A percentile compares a stretch with the other conserved stretches of the same genome.
These are phyloP conservation scores for Anastatus disparis DNA, from an alignment of 1,140 invertebrate species.

Conservation along the genomic window DNA sequence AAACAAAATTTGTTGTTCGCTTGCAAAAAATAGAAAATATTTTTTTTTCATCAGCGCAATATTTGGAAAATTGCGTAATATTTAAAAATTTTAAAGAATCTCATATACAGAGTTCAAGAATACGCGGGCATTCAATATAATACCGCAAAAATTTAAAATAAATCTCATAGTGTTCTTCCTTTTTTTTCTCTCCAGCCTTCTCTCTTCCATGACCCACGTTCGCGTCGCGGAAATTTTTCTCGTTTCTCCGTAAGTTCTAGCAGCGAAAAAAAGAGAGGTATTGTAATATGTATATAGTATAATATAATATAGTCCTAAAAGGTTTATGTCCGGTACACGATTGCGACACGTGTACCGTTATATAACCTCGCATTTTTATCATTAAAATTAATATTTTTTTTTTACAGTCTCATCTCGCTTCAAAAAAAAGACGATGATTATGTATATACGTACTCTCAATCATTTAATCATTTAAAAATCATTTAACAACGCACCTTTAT, in stretches of 20 bases:
- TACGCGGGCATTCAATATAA: too few species aligned
- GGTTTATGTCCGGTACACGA: constrained; percentile 14
- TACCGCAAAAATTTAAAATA: too few species aligned
- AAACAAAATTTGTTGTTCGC: too few species aligned
- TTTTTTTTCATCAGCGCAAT: too few species aligned
- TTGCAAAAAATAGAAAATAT: too few species aligned
- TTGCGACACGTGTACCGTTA: not conserved
- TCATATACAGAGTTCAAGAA: too few species aligned
- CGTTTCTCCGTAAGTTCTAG: constrained; percentile 24
- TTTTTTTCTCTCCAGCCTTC: constrained; percentile 1
- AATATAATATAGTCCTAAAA: constrained; percentile 33
- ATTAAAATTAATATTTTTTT: too few species aligned
- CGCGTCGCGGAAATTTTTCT: not conserved
- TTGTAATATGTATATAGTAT: constrained; percentile 26
- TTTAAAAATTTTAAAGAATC: too few species aligned
- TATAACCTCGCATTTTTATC: constrained; percentile 20
- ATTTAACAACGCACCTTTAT: too few species aligned
- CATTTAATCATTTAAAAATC: too few species aligned
- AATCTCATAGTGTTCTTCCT: too few species aligned
- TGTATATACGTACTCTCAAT: constrained; percentile 14
- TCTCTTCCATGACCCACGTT: constrained; percentile 18
- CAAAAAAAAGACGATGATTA: constrained; percentile 17
- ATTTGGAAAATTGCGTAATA: too few species aligned
- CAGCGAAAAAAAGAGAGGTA: constrained; percentile 37
- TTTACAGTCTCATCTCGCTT: constrained; percentile 39